Evolutionary conservation across 2,888 invertebrate genomes (phyloP).

Genomic region (Magallana nippona): DNA sequence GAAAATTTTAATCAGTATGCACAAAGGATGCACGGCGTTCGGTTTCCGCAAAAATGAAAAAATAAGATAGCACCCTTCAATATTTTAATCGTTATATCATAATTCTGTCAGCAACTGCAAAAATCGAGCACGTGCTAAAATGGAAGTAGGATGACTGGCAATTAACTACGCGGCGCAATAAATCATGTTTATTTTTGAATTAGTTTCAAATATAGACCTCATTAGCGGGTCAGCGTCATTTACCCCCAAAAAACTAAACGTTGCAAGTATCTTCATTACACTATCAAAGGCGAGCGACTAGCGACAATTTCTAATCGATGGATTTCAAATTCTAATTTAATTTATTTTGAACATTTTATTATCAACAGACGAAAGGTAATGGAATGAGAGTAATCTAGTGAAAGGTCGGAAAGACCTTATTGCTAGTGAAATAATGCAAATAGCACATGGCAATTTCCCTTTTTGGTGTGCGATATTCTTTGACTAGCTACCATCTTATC

Average conservation of each 20-base stretch:
- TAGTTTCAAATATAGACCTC: conserved; percentile 21
- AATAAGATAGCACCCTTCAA: too few relatives aligned
- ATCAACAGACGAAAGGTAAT: conserved; percentile 7
- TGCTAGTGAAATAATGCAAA: neutral
- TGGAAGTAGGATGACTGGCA: neutral
- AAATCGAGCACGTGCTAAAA: too few relatives aligned
- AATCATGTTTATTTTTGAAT: conserved; percentile 1
- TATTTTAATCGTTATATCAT: too few relatives aligned
- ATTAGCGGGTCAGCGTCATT: conserved; percentile 8
- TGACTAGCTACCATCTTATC: conserved; percentile 1
- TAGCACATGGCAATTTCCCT: neutral
- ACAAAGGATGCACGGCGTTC: too few relatives aligned
- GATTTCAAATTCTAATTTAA: conserved; percentile 35
- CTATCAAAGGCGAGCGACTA: neutral
- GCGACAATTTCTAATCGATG: neutral
- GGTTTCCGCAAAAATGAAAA: too few relatives aligned
- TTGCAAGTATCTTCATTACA: neutral
- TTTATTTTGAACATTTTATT: conserved; percentile 27
- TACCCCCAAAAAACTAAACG: neutral
- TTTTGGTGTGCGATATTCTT: neutral
- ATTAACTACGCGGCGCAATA: neutral
- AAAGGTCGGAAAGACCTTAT: conserved; percentile 5
- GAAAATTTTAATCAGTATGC: too few relatives aligned
- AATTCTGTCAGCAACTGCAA: too few relatives aligned
- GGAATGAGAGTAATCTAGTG: conserved; percentile 25